Percentiles rank a stretch among this genome's conserved stretches.
phyloP scores from a whole-genome alignment of 2,113 vertebrate genomes.

The Haemorhous mexicanus region DNA sequence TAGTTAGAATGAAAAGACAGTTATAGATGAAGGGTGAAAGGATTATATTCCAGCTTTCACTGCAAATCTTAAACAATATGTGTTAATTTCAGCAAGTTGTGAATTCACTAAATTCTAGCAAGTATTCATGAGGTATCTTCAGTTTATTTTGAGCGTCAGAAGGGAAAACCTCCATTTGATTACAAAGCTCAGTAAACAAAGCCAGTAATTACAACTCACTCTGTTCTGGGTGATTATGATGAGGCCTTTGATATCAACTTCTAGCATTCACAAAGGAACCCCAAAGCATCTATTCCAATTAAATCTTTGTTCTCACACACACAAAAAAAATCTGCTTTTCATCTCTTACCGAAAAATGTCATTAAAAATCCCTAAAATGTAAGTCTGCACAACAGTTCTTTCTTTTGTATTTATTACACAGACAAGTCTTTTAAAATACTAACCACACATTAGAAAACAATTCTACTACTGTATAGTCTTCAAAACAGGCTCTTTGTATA shows the following conservation, averaged over 20 bases:
- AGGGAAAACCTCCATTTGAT: neutral
- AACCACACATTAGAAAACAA: neutral
- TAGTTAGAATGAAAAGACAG: neutral
- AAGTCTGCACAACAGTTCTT: neutral
- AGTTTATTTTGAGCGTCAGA: neutral
- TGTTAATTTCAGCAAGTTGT: neutral
- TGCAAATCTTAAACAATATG: neutral
- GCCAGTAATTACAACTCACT: neutral
- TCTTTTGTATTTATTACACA: neutral
- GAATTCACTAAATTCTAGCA: neutral
- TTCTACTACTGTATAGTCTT: neutral
- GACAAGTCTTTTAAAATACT: neutral
- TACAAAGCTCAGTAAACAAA: neutral
- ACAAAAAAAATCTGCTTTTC: neutral
- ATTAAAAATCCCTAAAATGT: neutral
- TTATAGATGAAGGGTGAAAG: neutral
- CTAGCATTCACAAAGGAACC: neutral
- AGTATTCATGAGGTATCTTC: neutral
- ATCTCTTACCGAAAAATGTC: neutral
- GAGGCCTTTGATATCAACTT: neutral
- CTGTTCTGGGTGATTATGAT: neutral
- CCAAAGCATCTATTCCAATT: neutral
- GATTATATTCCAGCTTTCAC: neutral
- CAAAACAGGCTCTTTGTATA: neutral
- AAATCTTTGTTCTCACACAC: neutral